Base-by-base conservation (phyloP, 2,888 invertebrate genomes). In the Odontomyia ornata region DNA sequence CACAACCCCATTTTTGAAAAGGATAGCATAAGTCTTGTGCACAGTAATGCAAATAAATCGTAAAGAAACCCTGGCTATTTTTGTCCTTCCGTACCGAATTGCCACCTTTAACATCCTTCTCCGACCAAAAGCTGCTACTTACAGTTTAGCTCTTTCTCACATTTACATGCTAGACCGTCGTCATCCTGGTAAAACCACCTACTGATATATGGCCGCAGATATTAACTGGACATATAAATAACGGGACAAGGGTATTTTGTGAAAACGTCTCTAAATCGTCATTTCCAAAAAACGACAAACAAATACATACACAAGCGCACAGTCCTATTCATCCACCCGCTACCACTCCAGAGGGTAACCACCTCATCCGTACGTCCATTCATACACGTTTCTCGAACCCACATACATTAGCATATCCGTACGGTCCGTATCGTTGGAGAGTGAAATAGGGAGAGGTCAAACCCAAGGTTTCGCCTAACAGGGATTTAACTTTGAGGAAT, bases 191-290 rank as follows among this genome's bases (percentile, higher is more conserved):
- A 27, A 77, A 77, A 77, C 79, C 79, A 79, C 77, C 79, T 79
- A 79, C 79, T 79, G 77, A 79, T 79, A 79, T 79, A 78, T 79
- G 77, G 77, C 77, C 77, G 77, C 64, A 78, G 77, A 79, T 79
- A 79, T 79, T 79, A 77, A 78, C 79, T 79, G 79, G 79, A 79
- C 79, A 79, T 79, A 78, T 79, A 79, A 79, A 79, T 79, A 78
- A 79, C 77, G 77, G 71, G 72, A 77, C 77, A 79, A 76, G 72
- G 77, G 77, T 75, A 73, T 57, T 73, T 73, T 73, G 36, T 57
- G 73, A 73, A 69, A 73, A 60, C 60, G 52, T 73, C 57, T 30
- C 60, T 69, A 69, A 69, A 73, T n/a, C 57, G 25, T 57, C 73
- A 57, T 72, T 72, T 52, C 18, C 27, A 7, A 47, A 18, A 47